Conservation (phyloP, 2,888 invertebrate genomes). For the Gisinianus flammeolus region DNA sequence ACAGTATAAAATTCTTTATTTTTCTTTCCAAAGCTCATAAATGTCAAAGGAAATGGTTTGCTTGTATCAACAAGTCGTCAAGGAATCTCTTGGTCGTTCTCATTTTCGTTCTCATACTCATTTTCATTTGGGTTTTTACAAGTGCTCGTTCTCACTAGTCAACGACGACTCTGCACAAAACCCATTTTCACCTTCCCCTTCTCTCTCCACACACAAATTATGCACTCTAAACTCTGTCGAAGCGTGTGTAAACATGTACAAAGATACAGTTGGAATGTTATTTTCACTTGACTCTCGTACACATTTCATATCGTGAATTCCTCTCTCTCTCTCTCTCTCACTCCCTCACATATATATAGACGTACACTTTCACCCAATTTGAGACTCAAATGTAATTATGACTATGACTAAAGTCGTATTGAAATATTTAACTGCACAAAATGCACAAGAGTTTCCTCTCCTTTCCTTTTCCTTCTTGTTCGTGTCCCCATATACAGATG, state of each 20-base stretch:
- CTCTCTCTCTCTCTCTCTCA: neutral
- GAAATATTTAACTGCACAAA: no score
- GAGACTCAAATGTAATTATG: neutral
- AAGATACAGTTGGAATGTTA: no score
- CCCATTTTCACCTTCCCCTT: slow-evolving; percentile 12
- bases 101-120: neutral
- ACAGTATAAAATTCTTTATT: slow-evolving; percentile 36
- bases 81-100: slow-evolving; percentile 5
- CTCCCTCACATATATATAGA: neutral
- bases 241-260: neutral
- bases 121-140: neutral
- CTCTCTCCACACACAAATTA: slow-evolving; percentile 16
- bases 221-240: neutral
- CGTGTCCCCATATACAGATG: neutral
- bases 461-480: neutral
- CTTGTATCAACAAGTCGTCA: slow-evolving; percentile 37
- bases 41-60: slow-evolving; percentile 41
- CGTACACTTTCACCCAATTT: neutral
- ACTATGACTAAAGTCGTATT: no score
- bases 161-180: neutral
- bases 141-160: no score
- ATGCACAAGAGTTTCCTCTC: neutral
- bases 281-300: neutral
- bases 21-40: slow-evolving; percentile 46
- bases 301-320: no score